Base-by-base conservation (phyloP, 2,888 invertebrate species). In the Fissipunctia ypsillon region DNA sequence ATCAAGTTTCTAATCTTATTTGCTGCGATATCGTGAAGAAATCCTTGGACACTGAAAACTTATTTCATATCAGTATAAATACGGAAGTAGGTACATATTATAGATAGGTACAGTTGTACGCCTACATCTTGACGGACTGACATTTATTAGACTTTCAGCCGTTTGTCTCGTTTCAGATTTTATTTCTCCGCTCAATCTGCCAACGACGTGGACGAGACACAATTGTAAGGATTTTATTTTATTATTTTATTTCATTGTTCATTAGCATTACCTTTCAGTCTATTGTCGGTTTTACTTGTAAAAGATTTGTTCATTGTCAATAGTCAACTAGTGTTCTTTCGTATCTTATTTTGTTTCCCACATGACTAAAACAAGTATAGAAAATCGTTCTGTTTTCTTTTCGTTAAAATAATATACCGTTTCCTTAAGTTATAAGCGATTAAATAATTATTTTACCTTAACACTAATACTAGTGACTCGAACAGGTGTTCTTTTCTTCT, bases 401-500 rank as follows among this genome's bases (percentile, higher is more conserved):
- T 38, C 22, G 7, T 2, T 38, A 35, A n/a, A 35, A 25, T 4
- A 9, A 6, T 10, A 14, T 43, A 9, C 7, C 12, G 4, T n/a
- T 48, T 19, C 28, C n/a, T 10, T 45, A 69, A n/a, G 35, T 16
- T 22, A 6, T n/a, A 38, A 14, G 38, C 3, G 19, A 19, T n/a
- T 2, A 3, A 14, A 12, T n/a, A 38, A 54, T 38, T 19, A 57
- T 19, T 45, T 16, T 22, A 19, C 28, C 12, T 0, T 16, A 25
- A 45, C 19, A 64, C 7, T 45, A 22, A 43, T n/a, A 38, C 12
- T 43, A 54, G 19, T 38, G 70, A 71, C 35, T 75, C 85, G 68
- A 84, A 84, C 84, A 84, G 85, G 83, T 84, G 85, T 84, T 73
- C 12, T 25, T 60, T 64, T 41, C 52, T 38, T 25, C 14, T 3